A percentile compares a stretch with the other conserved stretches of the same genome.
These are phyloP conservation scores for Anthoscopus minutus DNA, from an alignment of 2,113 vertebrate species.

Conservation along the genomic window DNA sequence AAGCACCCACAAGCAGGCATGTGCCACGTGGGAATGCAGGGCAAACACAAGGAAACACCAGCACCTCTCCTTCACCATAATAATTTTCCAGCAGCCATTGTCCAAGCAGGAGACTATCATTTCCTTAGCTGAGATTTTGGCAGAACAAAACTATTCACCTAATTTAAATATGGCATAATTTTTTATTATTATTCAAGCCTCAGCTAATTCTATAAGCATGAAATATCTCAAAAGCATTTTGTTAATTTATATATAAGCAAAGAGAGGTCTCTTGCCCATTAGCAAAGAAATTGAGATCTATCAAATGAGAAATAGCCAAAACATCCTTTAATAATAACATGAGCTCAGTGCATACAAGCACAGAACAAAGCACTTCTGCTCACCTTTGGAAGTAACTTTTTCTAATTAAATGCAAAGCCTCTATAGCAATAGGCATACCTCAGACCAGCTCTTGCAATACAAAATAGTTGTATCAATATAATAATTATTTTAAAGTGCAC, in stretches of 20 bases:
- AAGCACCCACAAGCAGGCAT: background rate
- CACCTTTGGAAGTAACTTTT: background rate
- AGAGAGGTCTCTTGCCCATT: background rate
- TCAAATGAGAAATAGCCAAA: background rate
- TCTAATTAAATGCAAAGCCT: background rate
- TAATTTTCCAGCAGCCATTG: background rate
- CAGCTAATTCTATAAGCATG: background rate
- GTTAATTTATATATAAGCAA: background rate
- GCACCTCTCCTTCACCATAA: background rate
- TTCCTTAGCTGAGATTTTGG: background rate
- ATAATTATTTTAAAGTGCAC: conserved; percentile 2
- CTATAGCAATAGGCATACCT: background rate
- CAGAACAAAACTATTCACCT: background rate
- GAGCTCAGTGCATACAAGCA: background rate
- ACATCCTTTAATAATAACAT: background rate
- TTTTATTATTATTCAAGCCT: background rate
- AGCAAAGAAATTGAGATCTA: background rate
- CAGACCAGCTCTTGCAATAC: background rate
- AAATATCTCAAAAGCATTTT: background rate
- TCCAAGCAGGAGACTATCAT: background rate
- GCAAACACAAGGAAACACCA: background rate
- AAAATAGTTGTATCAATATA: background rate
- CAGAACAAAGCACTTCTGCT: background rate
- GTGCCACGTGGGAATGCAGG: background rate
- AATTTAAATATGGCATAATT: background rate